Percentiles rank a stretch among this genome's conserved stretches.
Conservation (phyloP, 1,140 invertebrate genomes). For the Brachionus angularis region DNA sequence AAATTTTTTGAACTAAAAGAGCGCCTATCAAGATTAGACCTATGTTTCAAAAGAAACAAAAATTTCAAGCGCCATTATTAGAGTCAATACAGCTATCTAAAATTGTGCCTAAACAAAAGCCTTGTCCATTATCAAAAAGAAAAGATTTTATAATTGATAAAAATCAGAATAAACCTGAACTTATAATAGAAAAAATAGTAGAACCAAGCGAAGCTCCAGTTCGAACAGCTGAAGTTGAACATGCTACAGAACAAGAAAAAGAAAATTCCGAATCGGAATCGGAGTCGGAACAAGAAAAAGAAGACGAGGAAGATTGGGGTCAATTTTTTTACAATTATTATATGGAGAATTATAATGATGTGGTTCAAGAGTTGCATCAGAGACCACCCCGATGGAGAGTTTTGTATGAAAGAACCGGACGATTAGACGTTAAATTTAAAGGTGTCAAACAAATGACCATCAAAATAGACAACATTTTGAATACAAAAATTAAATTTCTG, state of each 20-base stretch:
- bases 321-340: constrained; percentile 29
- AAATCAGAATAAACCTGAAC: too few relatives aligned
- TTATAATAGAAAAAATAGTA: too few relatives aligned
- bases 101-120: too few relatives aligned
- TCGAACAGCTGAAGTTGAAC: not conserved
- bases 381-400: constrained; percentile 34
- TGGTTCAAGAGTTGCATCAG: constrained; percentile 2
- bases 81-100: too few relatives aligned
- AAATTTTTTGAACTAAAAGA: too few relatives aligned
- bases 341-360: constrained; percentile 5
- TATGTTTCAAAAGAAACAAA: too few relatives aligned
- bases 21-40: too few relatives aligned
- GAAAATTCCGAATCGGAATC: not conserved
- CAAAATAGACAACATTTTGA: not conserved
- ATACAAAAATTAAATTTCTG: constrained; percentile 3
- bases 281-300: not conserved
- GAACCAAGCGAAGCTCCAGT: too few relatives aligned
- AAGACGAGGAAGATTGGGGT: constrained; percentile 7
- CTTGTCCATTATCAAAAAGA: too few relatives aligned
- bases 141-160: too few relatives aligned
- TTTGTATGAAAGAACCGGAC: constrained; percentile 20
- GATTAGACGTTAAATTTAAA: constrained; percentile 25
- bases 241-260: not conserved
- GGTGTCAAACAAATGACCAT: not conserved
- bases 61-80: too few relatives aligned